Evolutionary conservation across 2,113 vertebrate genomes (phyloP).

Genomic region (Verasper variegatus): DNA sequence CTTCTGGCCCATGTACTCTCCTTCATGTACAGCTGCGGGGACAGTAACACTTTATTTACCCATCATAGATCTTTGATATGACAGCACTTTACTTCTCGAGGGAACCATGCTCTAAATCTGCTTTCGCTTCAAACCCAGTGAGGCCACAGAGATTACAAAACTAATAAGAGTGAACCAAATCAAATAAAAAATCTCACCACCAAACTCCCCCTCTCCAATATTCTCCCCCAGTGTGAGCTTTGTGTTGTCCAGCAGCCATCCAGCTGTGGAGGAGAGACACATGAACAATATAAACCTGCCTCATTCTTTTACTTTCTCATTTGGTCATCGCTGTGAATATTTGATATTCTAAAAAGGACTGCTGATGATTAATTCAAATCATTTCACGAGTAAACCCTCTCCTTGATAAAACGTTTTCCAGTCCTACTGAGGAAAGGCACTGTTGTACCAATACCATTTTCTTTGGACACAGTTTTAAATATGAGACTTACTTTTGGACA

Average conservation of each 20-base stretch:
- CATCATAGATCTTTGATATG: not conserved
- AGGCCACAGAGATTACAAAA: not conserved
- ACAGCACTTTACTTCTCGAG: not conserved
- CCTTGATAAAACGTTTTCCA: not conserved
- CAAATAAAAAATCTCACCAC: conserved; percentile 82
- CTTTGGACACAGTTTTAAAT: not conserved
- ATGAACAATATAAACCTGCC: not conserved
- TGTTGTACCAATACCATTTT: no score
- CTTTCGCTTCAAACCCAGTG: not conserved
- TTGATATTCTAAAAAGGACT: not conserved
- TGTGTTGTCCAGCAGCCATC: conserved; percentile 90
- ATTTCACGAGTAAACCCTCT: not conserved
- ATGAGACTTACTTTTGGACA: conserved; percentile 86
- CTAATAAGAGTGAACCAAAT: not conserved
- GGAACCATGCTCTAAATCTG: not conserved
- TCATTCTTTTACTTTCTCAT: no score
- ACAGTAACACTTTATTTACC: not conserved
- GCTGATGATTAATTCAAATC: not conserved
- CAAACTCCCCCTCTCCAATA: conserved; percentile 92
- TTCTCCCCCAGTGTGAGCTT: conserved; percentile 84
- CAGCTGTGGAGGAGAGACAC: conserved; percentile 76
- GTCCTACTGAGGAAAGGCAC: no score
- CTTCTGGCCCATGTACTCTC: conserved; percentile 89
- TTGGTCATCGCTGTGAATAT: not conserved
- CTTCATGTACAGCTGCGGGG: conserved; percentile 86